These are phyloP conservation scores for Ceriagrion tenellum DNA, from an alignment of 2,888 invertebrate species.

Conservation along the genomic window DNA sequence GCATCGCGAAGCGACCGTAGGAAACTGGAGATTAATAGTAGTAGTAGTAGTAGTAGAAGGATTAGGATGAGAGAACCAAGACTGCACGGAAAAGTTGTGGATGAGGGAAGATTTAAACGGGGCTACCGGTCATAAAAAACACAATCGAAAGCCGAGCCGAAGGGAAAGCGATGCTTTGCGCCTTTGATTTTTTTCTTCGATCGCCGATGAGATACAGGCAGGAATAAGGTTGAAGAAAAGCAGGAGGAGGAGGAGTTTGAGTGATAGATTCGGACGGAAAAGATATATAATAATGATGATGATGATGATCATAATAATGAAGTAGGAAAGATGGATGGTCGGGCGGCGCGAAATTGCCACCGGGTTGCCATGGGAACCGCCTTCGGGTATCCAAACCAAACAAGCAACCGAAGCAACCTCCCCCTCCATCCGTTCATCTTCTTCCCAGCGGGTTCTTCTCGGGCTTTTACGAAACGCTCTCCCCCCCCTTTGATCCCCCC, in stretches of 20 bases:
- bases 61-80: too few relatives aligned
- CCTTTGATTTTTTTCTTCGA: not conserved
- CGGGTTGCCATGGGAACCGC: slow-evolving; percentile 13
- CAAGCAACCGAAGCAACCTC: not conserved
- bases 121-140: slow-evolving; percentile 15
- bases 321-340: not conserved
- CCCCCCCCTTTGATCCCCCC: too few relatives aligned
- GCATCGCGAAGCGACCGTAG: not conserved
- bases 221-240: not conserved
- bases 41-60: too few relatives aligned
- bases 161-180: slow-evolving; percentile 14
- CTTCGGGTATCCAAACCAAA: not conserved
- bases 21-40: too few relatives aligned
- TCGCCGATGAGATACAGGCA: not conserved
- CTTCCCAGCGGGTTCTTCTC: too few relatives aligned
- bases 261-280: not conserved
- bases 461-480: not conserved
- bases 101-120: not conserved
- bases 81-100: not conserved
- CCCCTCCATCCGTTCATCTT: not conserved
- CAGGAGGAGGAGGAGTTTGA: not conserved
- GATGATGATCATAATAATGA: not conserved
- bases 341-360: not conserved
- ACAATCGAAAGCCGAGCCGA: not conserved
- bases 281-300: slow-evolving; percentile 4